Evolutionary conservation across 1,140 invertebrate genomes (phyloP).

Genomic region (Acyrthosiphon pisum): DNA sequence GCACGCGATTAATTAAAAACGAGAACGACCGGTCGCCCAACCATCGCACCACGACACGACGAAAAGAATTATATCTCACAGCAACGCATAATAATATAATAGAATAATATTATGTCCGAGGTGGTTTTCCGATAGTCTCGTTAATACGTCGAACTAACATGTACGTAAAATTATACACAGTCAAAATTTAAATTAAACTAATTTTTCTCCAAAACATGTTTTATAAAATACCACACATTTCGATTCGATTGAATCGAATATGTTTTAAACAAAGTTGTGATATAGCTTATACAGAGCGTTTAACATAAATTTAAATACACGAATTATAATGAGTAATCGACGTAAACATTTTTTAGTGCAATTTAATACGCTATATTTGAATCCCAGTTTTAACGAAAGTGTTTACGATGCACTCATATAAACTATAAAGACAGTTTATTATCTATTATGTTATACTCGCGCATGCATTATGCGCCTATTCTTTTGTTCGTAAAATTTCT

Average conservation of each 20-base stretch:
- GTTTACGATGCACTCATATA: background rate
- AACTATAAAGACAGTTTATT: background rate
- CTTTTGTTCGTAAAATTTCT: background rate
- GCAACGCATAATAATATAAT: background rate
- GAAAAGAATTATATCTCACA: background rate
- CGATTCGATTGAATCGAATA: background rate
- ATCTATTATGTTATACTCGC: background rate
- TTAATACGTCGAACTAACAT: background rate
- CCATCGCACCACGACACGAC: background rate
- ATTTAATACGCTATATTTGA: background rate
- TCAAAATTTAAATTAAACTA: conserved; percentile 10
- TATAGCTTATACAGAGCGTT: background rate
- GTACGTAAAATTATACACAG: background rate
- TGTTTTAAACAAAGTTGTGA: background rate
- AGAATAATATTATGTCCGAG: background rate
- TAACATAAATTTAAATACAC: conserved; percentile 25
- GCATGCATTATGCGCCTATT: background rate
- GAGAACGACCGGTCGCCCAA: conserved; percentile 28
- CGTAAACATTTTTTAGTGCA: background rate
- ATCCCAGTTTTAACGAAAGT: background rate
- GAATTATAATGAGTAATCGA: background rate
- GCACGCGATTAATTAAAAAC: conserved; percentile 41
- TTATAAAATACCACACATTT: conserved; percentile 2
- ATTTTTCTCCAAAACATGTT: conserved; percentile 1
- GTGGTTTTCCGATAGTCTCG: background rate